Conservation (phyloP, 2,797 vertebrate species). For the Lophius americanus region DNA sequence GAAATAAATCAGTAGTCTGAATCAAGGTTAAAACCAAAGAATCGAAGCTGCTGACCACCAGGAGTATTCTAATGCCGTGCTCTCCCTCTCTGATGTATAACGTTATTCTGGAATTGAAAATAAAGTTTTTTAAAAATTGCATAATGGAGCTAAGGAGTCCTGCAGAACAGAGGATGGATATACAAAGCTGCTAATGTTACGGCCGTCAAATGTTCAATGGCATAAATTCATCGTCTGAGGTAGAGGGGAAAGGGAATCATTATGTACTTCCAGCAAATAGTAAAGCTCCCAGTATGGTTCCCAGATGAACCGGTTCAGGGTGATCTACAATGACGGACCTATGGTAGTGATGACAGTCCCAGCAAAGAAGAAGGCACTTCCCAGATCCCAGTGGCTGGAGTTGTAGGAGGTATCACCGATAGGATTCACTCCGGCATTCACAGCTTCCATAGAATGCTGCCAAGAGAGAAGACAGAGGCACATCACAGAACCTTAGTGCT, state of each 20-base stretch:
- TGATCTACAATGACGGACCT: conserved; percentile 72
- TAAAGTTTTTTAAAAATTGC: no score
- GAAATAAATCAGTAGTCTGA: neutral
- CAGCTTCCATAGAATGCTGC: conserved; percentile 92
- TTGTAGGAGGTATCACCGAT: conserved; percentile 90
- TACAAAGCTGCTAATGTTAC: no score
- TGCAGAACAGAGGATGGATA: no score
- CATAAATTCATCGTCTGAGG: neutral
- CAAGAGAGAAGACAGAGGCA: conserved; percentile 33
- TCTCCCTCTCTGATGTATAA: no score
- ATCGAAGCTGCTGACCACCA: no score
- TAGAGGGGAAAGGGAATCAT: neutral
- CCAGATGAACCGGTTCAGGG: neutral
- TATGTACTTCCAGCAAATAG: neutral
- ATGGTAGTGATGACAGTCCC: conserved; percentile 98
- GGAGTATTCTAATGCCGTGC: no score
- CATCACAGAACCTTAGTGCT: neutral
- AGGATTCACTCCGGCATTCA: conserved; percentile 93
- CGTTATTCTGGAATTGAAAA: no score
- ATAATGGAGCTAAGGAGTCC: no score
- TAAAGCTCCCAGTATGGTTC: neutral
- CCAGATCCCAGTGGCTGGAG: conserved; percentile 95
- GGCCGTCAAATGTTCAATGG: neutral
- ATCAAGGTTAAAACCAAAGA: no score
- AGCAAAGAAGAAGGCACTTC: conserved; percentile 97